A percentile compares a stretch with the other conserved stretches of the same genome.
These are phyloP conservation scores for Carposina sasakii DNA, from an alignment of 1,140 invertebrate genomes.

Conservation along the genomic window DNA sequence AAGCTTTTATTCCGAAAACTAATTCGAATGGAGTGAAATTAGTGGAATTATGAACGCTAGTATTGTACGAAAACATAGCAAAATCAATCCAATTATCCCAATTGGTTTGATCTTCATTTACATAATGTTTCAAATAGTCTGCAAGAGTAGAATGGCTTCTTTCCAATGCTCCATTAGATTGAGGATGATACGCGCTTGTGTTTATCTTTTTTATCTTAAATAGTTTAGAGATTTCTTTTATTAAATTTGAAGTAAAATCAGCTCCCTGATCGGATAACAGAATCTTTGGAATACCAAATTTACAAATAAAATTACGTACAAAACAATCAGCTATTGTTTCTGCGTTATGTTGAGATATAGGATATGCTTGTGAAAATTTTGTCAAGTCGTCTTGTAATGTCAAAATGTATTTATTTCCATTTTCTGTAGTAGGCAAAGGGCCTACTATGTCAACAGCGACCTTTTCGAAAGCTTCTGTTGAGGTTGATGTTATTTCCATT, in stretches of 20 bases:
- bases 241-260: constrained; percentile 9
- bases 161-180: constrained; percentile 36
- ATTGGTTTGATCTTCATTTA: constrained; percentile 41
- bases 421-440: constrained; percentile 2
- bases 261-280: constrained; percentile 9
- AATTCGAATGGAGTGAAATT: constrained; percentile 37
- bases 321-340: constrained; percentile 12
- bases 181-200: constrained; percentile 13
- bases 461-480: constrained; percentile 11
- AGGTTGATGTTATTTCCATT: constrained; percentile 11
- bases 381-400: constrained; percentile 12
- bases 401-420: constrained; percentile 12
- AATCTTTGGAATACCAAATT: constrained; percentile 10
- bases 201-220: constrained; percentile 10
- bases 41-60: constrained; percentile 27
- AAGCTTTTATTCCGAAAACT: constrained; percentile 20
- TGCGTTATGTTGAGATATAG: constrained; percentile 1
- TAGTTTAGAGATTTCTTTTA: constrained; percentile 15
- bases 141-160: constrained; percentile 44
- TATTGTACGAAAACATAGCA: constrained; percentile 53
- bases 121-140: constrained; percentile 55
- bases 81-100: constrained; percentile 50
- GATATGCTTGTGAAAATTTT: constrained; percentile 11
- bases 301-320: constrained; percentile 11
- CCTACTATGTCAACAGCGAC: constrained; percentile 11